Evolutionary conservation across 1,140 invertebrate genomes (phyloP), one percentile per base, ranked within the genome.

Genomic region (Magallana ariakensis): DNA sequence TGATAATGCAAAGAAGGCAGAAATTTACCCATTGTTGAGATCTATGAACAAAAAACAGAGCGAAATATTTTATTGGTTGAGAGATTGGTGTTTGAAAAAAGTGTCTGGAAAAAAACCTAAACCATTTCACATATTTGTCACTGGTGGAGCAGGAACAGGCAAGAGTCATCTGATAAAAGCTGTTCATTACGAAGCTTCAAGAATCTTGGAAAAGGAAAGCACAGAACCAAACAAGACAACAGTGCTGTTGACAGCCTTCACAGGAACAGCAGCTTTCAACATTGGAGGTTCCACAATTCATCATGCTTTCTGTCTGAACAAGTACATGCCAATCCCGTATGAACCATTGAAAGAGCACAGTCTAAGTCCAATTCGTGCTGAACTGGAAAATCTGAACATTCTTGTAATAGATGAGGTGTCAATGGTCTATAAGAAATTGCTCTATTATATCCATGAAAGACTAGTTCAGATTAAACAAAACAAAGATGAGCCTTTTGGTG

Each of bases 111-210:
- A 84, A 55, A 55, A 86, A 53, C 81, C 83, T 33, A 62, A 85
- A n/a, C 82, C 87, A n/a, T 75, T 90, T 11, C 80, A 83, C 53
- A 33, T 90, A 46, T 90, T 90, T 56, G 8, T 90, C 11, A 87
- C 89, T 22, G 89, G 89, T 2, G 81, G 82, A 26, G 89, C 87
- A 19, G 87, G 87, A 0, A 86, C 83, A 46, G 89, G 87, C 70
- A 89, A 90, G 83, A 86, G 84, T 60, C 87, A 90, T 85, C 56
- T 90, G 6, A 88, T 90, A 54, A 87, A 88, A 70, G 55, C 58
- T 53, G 62, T 89, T 46, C 26, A 87, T 84, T 86, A 90, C 86
- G 89, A 90, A 22, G 55, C 84, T 19, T n/a, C 81, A 53, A 85
- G 81, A 88, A 83, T 90, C 33, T 80, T 90, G 2, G 55, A 82